Percentiles rank a stretch among this genome's conserved stretches.
These are phyloP conservation scores for Plestiodon gilberti DNA, from an alignment of 2,113 vertebrate genomes.

Conservation along the genomic window DNA sequence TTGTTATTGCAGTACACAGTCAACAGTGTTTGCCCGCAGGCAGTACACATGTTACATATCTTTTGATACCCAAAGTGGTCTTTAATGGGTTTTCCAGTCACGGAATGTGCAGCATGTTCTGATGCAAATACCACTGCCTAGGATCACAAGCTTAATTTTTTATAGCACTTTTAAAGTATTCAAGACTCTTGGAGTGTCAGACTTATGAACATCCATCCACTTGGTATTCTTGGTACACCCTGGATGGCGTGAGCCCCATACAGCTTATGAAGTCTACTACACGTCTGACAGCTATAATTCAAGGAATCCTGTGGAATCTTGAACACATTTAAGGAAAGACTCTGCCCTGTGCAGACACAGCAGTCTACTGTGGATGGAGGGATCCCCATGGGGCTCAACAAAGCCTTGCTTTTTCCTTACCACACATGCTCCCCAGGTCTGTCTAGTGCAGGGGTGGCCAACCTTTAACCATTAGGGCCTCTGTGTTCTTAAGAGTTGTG, in stretches of 20 bases:
- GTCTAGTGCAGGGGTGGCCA: too few relatives aligned
- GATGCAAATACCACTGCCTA: background rate
- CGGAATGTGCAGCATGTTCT: background rate
- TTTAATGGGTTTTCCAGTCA: background rate
- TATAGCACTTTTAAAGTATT: background rate
- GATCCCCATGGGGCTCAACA: too few relatives aligned
- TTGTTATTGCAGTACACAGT: rapidly evolving
- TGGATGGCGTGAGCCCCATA: background rate
- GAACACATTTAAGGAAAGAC: too few relatives aligned
- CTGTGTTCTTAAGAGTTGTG: too few relatives aligned
- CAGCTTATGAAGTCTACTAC: background rate
- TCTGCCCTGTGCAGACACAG: too few relatives aligned
- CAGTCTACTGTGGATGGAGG: too few relatives aligned
- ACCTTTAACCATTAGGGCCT: too few relatives aligned
- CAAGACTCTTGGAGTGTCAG: background rate
- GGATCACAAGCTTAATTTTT: rapidly evolving
- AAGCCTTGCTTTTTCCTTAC: too few relatives aligned
- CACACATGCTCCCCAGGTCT: too few relatives aligned
- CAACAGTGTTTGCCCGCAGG: background rate
- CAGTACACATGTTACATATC: background rate
- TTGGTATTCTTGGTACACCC: rapidly evolving
- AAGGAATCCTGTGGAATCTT: too few relatives aligned
- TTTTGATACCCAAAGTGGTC: background rate
- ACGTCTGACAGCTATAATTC: background rate
- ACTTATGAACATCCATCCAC: background rate